These are phyloP conservation scores for Sarotherodon lohbergeri DNA, from an alignment of 2,113 vertebrate species.

Conservation along the genomic window DNA sequence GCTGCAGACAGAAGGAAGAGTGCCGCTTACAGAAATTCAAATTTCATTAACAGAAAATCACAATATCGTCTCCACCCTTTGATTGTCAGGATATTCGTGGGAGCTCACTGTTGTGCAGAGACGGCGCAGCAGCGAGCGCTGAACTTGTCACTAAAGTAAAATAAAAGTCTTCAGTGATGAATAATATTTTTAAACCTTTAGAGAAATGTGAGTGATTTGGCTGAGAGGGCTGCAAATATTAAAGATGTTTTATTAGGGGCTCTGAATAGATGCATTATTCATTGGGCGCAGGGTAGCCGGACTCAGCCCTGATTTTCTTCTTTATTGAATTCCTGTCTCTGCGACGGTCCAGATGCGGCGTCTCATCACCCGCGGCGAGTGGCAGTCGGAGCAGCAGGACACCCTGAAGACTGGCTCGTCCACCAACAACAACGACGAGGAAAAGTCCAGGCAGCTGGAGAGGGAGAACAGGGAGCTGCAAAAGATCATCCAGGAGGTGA, in stretches of 20 bases:
- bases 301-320: not conserved
- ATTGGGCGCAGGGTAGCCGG: not conserved
- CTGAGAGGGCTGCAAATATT: not conserved
- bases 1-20: not conserved
- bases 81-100: not conserved
- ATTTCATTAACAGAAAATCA: not conserved
- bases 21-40: constrained; percentile 14
- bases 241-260: not conserved
- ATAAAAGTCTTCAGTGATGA: not conserved
- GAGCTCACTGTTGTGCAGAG: not conserved
- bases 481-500: constrained; percentile 92
- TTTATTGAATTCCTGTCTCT: not conserved
- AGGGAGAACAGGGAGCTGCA: constrained; percentile 92
- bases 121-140: not conserved
- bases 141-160: not conserved
- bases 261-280: not conserved
- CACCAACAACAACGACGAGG: constrained; percentile 96
- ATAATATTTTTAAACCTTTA: not conserved
- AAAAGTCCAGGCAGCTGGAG: constrained; percentile 91
- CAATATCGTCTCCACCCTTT: not conserved
- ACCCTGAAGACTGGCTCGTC: constrained; percentile 94
- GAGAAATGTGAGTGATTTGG: not conserved
- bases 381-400: constrained; percentile 97
- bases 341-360: constrained; percentile 81
- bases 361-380: constrained; percentile 90